Evolutionary conservation across 2,113 vertebrate genomes (phyloP).

Genomic region (Mobula birostris): DNA sequence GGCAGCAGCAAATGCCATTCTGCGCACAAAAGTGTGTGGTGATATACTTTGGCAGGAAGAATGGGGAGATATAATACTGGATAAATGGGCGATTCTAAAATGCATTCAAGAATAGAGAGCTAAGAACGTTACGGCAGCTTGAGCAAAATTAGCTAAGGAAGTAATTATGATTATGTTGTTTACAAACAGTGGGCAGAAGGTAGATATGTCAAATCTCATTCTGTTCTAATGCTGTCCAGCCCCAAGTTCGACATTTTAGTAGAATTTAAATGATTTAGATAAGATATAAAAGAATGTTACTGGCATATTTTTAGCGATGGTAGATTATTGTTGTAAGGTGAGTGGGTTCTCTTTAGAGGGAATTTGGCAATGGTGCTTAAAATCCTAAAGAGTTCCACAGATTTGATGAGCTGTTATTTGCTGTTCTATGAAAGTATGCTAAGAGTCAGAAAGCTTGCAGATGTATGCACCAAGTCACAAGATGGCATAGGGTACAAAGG

Average conservation of each 20-base stretch:
- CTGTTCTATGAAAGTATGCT: neutral
- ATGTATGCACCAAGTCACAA: neutral
- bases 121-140: too few relatives aligned
- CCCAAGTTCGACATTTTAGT: too few relatives aligned
- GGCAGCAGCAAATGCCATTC: neutral
- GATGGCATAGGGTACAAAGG: neutral
- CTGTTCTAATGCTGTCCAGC: neutral
- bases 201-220: neutral
- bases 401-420: neutral
- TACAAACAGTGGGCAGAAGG: neutral
- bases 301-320: neutral
- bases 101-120: neutral
- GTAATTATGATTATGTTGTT: neutral
- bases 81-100: neutral
- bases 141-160: neutral
- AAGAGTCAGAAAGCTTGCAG: neutral
- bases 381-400: neutral
- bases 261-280: neutral
- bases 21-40: neutral
- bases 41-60: neutral
- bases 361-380: neutral
- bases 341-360: neutral
- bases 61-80: neutral
- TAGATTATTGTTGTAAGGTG: neutral
- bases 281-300: neutral